Evolutionary conservation across 2,113 vertebrate genomes (phyloP), one percentile per base, ranked within the genome.

Genomic region (Dasyornis broadbenti): DNA sequence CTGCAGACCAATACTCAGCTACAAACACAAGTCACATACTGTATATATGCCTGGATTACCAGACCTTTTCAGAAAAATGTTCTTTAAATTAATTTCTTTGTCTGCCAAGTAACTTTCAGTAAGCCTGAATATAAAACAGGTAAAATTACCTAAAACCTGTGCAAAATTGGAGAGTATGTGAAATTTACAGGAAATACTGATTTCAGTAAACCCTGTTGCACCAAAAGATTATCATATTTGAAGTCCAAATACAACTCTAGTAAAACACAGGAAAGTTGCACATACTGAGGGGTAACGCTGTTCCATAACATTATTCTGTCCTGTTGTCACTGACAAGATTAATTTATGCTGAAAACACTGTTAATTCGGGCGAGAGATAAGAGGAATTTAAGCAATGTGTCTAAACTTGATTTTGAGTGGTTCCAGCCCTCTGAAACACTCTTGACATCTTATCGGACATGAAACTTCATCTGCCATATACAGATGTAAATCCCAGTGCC

Each of bases 201-300:
- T 26, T 90, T 82, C 33, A 52, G 24, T 35, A 64, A 13, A 49
- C 21, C 19, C 24, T 21, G 9, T 65, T 23, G 17, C n/a, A 61
- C 35, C 54, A 86, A n/a, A 57, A 60, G 15, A 4, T 63, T 83
- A 92, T 13, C 5, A 7, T 15, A 60, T 40, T 19, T 64, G 23
- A 88, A 79, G 26, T 39, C 16, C 45, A 82, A 86, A 45, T 4
- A 47, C 19, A 75, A 45, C 22, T 77, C 37, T 14, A 70, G 30
- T 40, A 50, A 83, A 73, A 60, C 8, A 44, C 7, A 15, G 27
- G 45, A 22, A 64, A 82, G 22, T 18, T 63, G 71, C 30, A 59
- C 0, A 3, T 56, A 54, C 17, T 60, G 42, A 52, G 24, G n/a
- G 10, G 6, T n/a, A 90, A 60, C 0, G 0, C 9, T 40, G 21